A percentile compares a stretch with the other conserved stretches of the same genome.
Evolutionary conservation across 2,888 invertebrate species (phyloP).

Genomic region (Chloroclysta siterata): DNA sequence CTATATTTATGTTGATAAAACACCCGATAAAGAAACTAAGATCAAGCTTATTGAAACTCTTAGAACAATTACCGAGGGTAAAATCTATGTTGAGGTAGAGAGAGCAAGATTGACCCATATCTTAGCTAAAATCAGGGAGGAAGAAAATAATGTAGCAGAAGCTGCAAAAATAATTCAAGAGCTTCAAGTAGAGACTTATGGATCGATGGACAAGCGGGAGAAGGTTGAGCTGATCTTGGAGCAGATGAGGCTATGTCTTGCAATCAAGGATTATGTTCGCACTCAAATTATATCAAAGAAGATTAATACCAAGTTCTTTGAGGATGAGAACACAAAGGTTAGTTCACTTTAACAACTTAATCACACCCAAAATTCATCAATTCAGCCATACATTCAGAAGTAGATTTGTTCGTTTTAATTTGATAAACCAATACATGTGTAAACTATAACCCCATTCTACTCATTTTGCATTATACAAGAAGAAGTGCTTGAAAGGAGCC

Average conservation of each 20-base stretch:
- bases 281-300: slow-evolving; percentile 99
- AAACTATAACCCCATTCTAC: too few relatives aligned
- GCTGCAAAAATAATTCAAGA: slow-evolving; percentile 98
- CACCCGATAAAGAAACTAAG: slow-evolving; percentile 95
- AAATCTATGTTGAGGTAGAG: slow-evolving; percentile 99
- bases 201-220: slow-evolving; percentile 99
- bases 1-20: slow-evolving; percentile 95
- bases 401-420: too few relatives aligned
- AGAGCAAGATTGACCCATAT: slow-evolving; percentile 97
- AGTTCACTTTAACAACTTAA: slow-evolving; percentile 14
- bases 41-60: slow-evolving; percentile 98
- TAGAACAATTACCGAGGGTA: slow-evolving; percentile 97
- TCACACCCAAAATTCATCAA: too few relatives aligned
- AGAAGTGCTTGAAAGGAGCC: too few relatives aligned
- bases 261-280: slow-evolving; percentile 97
- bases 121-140: slow-evolving; percentile 93
- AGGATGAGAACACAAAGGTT: slow-evolving; percentile 90
- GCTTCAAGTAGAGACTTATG: slow-evolving; percentile 97
- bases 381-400: too few relatives aligned
- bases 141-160: slow-evolving; percentile 92
- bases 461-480: too few relatives aligned
- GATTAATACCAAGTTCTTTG: slow-evolving; percentile 98
- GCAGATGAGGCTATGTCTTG: slow-evolving; percentile 98
- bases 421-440: too few relatives aligned
- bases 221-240: slow-evolving; percentile 98